phyloP scores from a whole-genome alignment of 2,797 vertebrate genomes.

The Pseudochirops cupreus region DNA sequence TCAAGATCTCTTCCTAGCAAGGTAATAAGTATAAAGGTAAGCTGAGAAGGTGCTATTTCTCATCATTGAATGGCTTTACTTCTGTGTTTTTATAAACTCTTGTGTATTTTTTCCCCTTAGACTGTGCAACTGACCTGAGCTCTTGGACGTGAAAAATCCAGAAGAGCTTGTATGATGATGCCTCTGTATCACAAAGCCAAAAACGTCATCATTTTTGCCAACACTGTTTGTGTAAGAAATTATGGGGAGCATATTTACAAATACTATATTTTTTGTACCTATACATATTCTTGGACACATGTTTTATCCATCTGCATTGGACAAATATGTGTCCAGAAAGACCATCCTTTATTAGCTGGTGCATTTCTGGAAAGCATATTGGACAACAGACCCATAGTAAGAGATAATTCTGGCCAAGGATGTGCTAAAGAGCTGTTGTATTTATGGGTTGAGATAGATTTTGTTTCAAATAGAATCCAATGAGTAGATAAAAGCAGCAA shows the following conservation, averaged over 20 bases:
- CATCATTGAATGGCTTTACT: neutral
- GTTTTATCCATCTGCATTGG: neutral
- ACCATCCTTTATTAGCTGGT: neutral
- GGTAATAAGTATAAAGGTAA: neutral
- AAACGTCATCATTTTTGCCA: neutral
- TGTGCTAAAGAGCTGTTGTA: neutral
- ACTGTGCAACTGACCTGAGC: neutral
- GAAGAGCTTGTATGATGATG: neutral
- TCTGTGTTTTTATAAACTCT: neutral
- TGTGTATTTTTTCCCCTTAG: neutral
- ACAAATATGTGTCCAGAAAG: neutral
- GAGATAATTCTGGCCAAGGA: neutral
- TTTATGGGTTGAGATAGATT: neutral
- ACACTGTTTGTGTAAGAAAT: neutral
- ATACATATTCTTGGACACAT: neutral
- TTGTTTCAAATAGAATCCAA: neutral
- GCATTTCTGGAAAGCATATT: neutral
- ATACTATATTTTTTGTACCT: neutral
- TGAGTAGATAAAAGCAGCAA: neutral
- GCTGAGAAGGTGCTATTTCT: neutral
- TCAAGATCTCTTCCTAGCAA: neutral
- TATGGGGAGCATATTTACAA: neutral
- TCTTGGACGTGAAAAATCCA: neutral
- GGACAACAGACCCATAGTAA: neutral
- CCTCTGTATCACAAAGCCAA: neutral